A percentile compares a stretch with the other conserved stretches of the same genome.
phyloP scores from a whole-genome alignment of 2,797 vertebrate genomes.

The Orientallactaga sibirica region DNA sequence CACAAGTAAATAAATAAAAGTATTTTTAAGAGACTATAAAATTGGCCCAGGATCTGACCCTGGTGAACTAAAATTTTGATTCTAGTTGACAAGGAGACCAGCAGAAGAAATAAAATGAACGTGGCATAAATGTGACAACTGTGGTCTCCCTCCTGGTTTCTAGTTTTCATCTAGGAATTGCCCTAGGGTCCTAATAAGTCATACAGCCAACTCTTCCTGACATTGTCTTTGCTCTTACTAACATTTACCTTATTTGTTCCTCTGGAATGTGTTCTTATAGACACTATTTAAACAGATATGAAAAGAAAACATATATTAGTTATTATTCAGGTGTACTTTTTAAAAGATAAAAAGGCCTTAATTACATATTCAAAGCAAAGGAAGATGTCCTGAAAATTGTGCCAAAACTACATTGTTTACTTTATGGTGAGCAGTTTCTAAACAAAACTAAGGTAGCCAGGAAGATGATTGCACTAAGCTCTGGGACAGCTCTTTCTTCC shows the following conservation, averaged over 20 bases:
- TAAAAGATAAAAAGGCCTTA: conserved; percentile 2
- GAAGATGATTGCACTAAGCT: conserved; percentile 68
- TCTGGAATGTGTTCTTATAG: background rate
- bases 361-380: conserved; percentile 51
- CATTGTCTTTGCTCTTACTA: background rate
- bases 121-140: background rate
- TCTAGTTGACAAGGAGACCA: background rate
- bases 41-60: background rate
- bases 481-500: conserved; percentile 76
- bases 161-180: conserved; percentile 1
- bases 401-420: conserved; percentile 66
- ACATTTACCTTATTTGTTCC: background rate
- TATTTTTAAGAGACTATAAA: background rate
- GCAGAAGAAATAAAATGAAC: conserved; percentile 27
- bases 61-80: background rate
- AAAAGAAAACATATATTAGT: background rate
- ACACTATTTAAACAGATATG: conserved; percentile 8
- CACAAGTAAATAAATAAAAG: background rate
- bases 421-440: conserved; percentile 55
- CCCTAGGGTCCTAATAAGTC: background rate
- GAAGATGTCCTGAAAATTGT: conserved; percentile 64
- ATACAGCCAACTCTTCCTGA: background rate
- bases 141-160: background rate
- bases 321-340: background rate
- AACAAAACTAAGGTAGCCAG: conserved; percentile 59